Base-by-base conservation (phyloP, 2,888 invertebrate species). In the Smittia sp. region DNA sequence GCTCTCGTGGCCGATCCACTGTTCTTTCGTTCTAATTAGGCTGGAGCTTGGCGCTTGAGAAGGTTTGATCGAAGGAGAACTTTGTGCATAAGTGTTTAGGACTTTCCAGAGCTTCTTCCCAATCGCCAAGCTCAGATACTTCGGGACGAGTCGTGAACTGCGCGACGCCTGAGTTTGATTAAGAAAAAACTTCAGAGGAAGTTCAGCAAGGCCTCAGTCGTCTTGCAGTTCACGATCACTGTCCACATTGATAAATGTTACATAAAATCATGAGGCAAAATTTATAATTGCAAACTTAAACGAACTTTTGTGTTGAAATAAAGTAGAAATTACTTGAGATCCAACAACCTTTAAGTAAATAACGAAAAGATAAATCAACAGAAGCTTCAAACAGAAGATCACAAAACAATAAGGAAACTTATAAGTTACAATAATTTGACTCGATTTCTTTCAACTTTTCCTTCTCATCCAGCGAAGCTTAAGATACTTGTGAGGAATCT, bases 321-420 rank as follows among this genome's bases (percentile, higher is more conserved):
- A 63, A 25, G 4, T 63, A 63, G 1, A 7, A 27, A n/a, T 13
- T 27, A 63, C 6, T 3, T 7, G 9, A 20, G 15, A 22, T 25
- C 25, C 63, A 69, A 54, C 46, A 58, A 70, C 54, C 66, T 27
- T 63, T n/a, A 63, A 63, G 27, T 63, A 27, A 38, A 7, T 18
- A 18, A 20, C 3, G 13, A 38, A 66, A 66, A 7, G 1, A n/a
- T n/a, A 38, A 66, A 32, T 18, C 20, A 58, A 58, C 58, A 13
- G 22, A 58, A 22, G 58, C 18, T 7, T 58, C 2, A 58, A 58
- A n/a, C n/a, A n/a, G n/a, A 70, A 70, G 38, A 70, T 70, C 70
- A 70, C 70, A 70, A 70, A 70, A 69, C 27, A 15, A 38, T 58
- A 70, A 38, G 20, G 22, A 58, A 70, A 70, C 70, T 27, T 70